phyloP scores from a whole-genome alignment of 1,140 invertebrate species.

The Cyclargus thomasi region DNA sequence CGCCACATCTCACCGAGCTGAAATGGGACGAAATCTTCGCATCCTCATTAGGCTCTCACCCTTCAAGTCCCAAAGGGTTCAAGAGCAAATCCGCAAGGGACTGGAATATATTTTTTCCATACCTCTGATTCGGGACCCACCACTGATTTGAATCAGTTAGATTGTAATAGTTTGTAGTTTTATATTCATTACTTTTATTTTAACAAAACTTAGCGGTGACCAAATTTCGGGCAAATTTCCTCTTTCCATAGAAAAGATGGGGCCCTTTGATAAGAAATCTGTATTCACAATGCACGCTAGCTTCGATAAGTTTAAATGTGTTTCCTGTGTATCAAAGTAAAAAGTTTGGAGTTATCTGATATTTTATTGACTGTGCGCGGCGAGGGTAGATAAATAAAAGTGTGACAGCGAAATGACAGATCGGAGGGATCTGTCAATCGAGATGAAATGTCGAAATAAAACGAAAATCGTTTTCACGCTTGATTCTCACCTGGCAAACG shows the following conservation, averaged over 20 bases:
- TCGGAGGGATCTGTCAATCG: neutral
- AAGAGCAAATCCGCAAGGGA: slow-evolving; percentile 8
- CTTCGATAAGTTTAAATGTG: neutral
- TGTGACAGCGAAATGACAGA: neutral
- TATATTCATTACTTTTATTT: slow-evolving; percentile 18
- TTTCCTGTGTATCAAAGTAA: neutral
- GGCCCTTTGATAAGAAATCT: neutral
- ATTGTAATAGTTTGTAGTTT: slow-evolving; percentile 8
- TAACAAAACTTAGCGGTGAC: slow-evolving; percentile 10
- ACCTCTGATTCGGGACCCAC: slow-evolving; percentile 14
- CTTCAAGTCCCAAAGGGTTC: neutral
- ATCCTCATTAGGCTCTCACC: neutral
- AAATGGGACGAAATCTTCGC: neutral
- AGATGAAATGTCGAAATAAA: neutral
- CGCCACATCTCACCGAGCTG: neutral
- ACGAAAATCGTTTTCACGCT: neutral
- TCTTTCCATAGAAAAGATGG: slow-evolving; percentile 10
- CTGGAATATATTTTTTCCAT: slow-evolving; percentile 8
- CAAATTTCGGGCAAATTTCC: neutral
- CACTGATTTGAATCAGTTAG: slow-evolving; percentile 14
- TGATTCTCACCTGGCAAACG: neutral
- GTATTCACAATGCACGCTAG: neutral
- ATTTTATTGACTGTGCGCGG: neutral
- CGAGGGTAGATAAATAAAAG: neutral
- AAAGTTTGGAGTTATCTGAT: neutral